phyloP scores from a whole-genome alignment of 2,888 invertebrate species.

The Drosophila longiperda region DNA sequence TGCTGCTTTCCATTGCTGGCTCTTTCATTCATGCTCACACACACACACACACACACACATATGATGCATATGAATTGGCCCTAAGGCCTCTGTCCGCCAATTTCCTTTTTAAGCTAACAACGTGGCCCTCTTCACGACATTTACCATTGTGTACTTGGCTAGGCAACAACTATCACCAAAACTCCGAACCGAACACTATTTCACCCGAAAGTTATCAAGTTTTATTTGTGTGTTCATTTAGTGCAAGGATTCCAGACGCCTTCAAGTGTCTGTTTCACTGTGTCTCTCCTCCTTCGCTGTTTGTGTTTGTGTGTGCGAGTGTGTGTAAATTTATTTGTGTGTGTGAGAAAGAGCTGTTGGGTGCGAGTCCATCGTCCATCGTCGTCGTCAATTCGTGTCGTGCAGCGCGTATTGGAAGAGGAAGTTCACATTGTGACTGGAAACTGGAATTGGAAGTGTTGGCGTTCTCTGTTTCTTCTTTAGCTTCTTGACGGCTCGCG shows the following conservation, averaged over 20 bases:
- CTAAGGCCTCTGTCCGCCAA: slow-evolving; percentile 62
- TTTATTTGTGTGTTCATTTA: slow-evolving; percentile 46
- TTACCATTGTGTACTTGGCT: slow-evolving; percentile 83
- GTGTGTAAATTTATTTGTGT: slow-evolving; percentile 13
- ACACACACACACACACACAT: not conserved
- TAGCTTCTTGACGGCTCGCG: slow-evolving; percentile 71
- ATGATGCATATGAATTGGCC: slow-evolving; percentile 23
- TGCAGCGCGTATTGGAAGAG: slow-evolving; percentile 69
- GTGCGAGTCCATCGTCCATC: slow-evolving; percentile 35
- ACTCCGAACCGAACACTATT: slow-evolving; percentile 8
- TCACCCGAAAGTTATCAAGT: slow-evolving; percentile 25
- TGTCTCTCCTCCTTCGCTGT: slow-evolving; percentile 9
- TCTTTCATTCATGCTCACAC: slow-evolving; percentile 52
- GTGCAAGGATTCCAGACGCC: slow-evolving; percentile 68
- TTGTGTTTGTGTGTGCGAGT: slow-evolving; percentile 1
- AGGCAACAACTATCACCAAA: slow-evolving; percentile 60
- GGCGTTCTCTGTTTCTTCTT: slow-evolving; percentile 52
- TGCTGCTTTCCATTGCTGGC: slow-evolving; percentile 32
- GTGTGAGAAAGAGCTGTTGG: slow-evolving; percentile 23
- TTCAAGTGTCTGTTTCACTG: slow-evolving; percentile 23
- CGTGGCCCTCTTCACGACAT: slow-evolving; percentile 80
- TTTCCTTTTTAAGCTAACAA: slow-evolving; percentile 83
- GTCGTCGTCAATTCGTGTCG: slow-evolving; percentile 42
- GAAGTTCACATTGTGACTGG: slow-evolving; percentile 64
- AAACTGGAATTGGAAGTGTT: slow-evolving; percentile 63